A percentile compares a stretch with the other conserved stretches of the same genome.
Conservation (phyloP, 2,797 vertebrate species). For the Nannoperca obscura region DNA sequence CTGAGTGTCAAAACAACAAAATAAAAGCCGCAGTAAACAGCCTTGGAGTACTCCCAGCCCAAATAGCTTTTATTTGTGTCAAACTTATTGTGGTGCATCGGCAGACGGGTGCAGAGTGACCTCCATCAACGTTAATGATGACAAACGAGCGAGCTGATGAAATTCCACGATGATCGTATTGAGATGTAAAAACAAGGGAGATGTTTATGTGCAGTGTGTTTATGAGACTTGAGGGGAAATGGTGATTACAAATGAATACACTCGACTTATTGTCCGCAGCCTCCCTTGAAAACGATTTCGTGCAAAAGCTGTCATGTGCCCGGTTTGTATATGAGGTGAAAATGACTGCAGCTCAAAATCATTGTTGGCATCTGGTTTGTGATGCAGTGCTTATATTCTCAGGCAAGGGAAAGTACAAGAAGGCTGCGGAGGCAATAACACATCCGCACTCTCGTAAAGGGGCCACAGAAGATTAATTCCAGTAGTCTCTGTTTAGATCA, state of each 20-base stretch:
- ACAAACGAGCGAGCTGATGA: conserved; percentile 73
- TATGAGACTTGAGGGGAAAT: conserved; percentile 57
- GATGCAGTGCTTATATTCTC: conserved; percentile 40
- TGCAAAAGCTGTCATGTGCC: conserved; percentile 46
- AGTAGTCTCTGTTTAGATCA: conserved; percentile 65
- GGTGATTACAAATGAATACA: conserved; percentile 60
- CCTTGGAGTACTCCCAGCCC: background rate
- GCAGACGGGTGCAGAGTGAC: conserved; percentile 51
- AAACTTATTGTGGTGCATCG: conserved; percentile 40
- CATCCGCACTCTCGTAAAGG: conserved; percentile 60
- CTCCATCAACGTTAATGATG: conserved; percentile 68
- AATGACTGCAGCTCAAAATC: conserved; percentile 37
- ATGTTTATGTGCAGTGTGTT: conserved; percentile 50
- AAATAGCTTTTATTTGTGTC: conserved; percentile 51
- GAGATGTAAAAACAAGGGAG: conserved; percentile 64
- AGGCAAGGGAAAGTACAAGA: conserved; percentile 19
- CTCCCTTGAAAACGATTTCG: conserved; percentile 52
- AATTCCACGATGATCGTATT: conserved; percentile 54
- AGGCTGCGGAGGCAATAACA: conserved; percentile 49
- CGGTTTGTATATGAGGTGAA: conserved; percentile 62
- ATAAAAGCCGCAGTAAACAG: conserved; percentile 45
- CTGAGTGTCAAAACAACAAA: conserved; percentile 52
- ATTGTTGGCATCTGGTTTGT: conserved; percentile 39
- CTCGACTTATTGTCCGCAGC: conserved; percentile 39
- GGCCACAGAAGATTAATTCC: conserved; percentile 49